Evolutionary conservation across 1,140 invertebrate species (phyloP).

Genomic region (Brachionus rubens): DNA sequence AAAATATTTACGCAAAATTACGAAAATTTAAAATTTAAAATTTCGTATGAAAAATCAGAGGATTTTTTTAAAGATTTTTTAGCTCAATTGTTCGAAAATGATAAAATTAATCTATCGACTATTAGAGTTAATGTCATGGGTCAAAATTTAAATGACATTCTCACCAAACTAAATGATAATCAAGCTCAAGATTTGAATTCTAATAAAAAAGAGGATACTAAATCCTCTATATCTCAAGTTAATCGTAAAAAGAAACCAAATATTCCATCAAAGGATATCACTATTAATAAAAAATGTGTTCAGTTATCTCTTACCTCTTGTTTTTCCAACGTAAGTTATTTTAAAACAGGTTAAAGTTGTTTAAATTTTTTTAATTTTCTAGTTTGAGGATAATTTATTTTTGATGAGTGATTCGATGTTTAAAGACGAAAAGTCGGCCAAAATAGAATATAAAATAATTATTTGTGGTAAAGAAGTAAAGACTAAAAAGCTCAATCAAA

Average conservation of each 20-base stretch:
- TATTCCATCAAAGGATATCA: too few species aligned
- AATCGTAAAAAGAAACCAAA: too few species aligned
- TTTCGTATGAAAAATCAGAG: not conserved
- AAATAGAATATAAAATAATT: not conserved
- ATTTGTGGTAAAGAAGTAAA: not conserved
- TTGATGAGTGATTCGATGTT: not conserved
- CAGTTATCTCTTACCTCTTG: not conserved
- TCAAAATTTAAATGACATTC: slow-evolving; percentile 23
- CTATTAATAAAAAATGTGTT: not conserved
- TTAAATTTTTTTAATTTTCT: not conserved
- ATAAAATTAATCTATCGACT: not conserved
- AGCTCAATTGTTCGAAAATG: not conserved
- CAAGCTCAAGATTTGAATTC: not conserved
- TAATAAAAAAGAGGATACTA: not conserved
- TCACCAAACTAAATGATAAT: not conserved
- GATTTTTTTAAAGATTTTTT: not conserved
- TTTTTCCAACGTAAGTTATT: not conserved
- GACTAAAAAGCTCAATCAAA: not conserved
- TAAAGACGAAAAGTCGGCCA: not conserved
- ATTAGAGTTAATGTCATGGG: not conserved
- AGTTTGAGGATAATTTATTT: not conserved
- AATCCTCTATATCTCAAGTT: too few species aligned
- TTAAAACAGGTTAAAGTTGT: too few species aligned
- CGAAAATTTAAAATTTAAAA: not conserved
- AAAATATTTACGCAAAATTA: slow-evolving; percentile 20